A percentile compares a stretch with the other conserved stretches of the same genome.
Evolutionary conservation across 2,113 vertebrate genomes (phyloP).

Genomic region (Tonatia bakeri): DNA sequence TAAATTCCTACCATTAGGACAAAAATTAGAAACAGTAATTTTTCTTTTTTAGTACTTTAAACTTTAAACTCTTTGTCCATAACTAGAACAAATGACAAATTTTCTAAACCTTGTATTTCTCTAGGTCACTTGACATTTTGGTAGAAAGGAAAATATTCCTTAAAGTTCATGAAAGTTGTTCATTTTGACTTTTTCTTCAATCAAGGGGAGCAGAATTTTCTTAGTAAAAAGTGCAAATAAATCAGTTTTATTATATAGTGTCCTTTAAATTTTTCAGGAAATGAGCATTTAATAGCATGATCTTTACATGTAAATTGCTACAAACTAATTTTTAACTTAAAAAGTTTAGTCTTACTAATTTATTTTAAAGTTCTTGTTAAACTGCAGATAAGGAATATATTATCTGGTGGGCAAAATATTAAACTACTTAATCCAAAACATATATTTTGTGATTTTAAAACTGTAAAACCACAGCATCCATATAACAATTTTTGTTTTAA

Average conservation of each 20-base stretch:
- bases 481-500: background rate
- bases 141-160: background rate
- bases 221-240: background rate
- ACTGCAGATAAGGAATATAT: constrained; percentile 33
- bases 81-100: background rate
- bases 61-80: background rate
- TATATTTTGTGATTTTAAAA: background rate
- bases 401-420: background rate
- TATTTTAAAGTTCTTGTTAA: constrained; percentile 21
- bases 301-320: constrained; percentile 50
- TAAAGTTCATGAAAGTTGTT: background rate
- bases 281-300: background rate
- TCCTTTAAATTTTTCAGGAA: constrained; percentile 41
- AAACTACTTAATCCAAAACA: background rate
- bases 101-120: background rate
- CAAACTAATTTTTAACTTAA: background rate
- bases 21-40: background rate
- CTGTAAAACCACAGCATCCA: background rate
- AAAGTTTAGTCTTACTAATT: constrained; percentile 34
- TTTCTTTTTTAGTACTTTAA: background rate
- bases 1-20: background rate
- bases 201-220: background rate
- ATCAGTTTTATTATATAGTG: background rate
- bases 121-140: background rate
- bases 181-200: background rate